Evolutionary conservation across 2,888 invertebrate genomes (phyloP).

Genomic region (Carterocephalus palaemon): DNA sequence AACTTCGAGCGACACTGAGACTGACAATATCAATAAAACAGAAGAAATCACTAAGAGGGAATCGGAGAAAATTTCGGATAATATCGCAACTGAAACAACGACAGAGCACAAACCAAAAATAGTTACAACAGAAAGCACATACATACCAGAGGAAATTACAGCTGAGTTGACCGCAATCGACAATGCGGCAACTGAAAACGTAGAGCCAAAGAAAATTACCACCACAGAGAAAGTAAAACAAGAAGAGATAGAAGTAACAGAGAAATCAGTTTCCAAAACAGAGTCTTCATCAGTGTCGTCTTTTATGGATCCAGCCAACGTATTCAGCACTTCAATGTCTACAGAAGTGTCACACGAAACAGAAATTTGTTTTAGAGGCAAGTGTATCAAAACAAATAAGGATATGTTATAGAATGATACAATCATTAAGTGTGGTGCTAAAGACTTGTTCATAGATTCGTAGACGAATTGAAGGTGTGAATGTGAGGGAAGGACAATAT

Average conservation of each 20-base stretch:
- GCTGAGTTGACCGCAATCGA: constrained; percentile 29
- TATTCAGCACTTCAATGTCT: constrained; percentile 86
- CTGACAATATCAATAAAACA: constrained; percentile 27
- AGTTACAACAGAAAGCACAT: constrained; percentile 58
- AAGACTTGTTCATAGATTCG: constrained; percentile 53
- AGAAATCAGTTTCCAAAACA: constrained; percentile 35
- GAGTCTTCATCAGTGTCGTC: constrained; percentile 59
- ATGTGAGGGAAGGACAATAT: constrained; percentile 10
- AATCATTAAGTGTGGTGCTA: constrained; percentile 44
- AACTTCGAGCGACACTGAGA: constrained; percentile 45
- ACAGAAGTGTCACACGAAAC: constrained; percentile 91
- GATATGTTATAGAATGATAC: constrained; percentile 51
- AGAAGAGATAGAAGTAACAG: constrained; percentile 27
- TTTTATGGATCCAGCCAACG: constrained; percentile 73
- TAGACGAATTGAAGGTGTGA: constrained; percentile 1
- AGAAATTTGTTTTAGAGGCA: constrained; percentile 92
- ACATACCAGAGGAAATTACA: constrained; percentile 69
- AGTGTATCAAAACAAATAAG: constrained; percentile 85
- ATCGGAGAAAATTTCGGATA: constrained; percentile 21
- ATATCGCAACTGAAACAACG: constrained; percentile 39
- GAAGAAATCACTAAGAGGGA: constrained; percentile 35
- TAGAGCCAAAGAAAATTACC: constrained; percentile 10
- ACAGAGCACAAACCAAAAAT: constrained; percentile 48
- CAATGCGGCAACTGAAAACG: constrained; percentile 33
- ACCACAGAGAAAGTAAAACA: constrained; percentile 7